Evolutionary conservation across 2,113 vertebrate genomes (phyloP).

Genomic region (Connochaetes taurinus): DNA sequence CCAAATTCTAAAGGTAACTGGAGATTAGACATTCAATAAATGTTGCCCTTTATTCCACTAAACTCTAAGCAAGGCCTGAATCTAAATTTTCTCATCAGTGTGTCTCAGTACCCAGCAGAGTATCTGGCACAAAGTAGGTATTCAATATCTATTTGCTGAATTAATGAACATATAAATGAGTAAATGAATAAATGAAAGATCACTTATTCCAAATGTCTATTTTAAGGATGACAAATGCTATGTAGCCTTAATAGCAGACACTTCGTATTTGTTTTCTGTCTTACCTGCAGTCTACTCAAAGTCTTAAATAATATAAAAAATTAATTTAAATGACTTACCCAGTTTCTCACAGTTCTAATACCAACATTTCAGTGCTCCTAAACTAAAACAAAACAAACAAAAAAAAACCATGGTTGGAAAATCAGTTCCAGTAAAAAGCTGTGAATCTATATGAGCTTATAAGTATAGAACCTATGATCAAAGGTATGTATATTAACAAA

Average conservation of each 20-base stretch:
- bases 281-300: background rate
- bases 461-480: background rate
- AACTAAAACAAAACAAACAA: background rate
- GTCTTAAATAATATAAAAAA: conserved; percentile 12
- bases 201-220: background rate
- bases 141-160: background rate
- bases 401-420: background rate
- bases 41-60: background rate
- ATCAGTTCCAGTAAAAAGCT: background rate
- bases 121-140: background rate
- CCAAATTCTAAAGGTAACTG: background rate
- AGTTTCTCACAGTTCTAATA: background rate
- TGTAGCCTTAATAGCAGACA: background rate
- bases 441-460: background rate
- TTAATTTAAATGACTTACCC: background rate
- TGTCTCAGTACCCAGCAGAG: background rate
- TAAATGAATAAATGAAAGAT: background rate
- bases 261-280: background rate
- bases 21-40: background rate
- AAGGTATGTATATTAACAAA: background rate
- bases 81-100: background rate
- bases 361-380: background rate
- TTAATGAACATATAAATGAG: background rate
- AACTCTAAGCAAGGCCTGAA: background rate
- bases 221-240: background rate